Evolutionary conservation across 2,797 vertebrate species (phyloP), one percentile per base, ranked within the genome.

Genomic region (Malacoraja senta): DNA sequence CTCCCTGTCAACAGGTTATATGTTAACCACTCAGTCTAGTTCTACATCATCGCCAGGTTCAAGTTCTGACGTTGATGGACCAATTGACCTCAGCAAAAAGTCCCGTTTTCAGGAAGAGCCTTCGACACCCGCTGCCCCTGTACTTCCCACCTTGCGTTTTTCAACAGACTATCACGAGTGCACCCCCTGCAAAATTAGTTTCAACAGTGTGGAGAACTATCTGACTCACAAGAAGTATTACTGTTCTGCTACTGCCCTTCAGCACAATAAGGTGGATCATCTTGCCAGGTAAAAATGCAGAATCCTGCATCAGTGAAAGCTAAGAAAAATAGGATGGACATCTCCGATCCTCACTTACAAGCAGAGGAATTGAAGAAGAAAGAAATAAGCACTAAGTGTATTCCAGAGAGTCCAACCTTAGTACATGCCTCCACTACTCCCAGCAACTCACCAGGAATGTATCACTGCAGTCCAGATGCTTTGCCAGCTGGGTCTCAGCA

Each of bases 111-210:
- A 95, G 24, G 95, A 97, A 0, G 94, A 63, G 0, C 95, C 97
- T 0, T 65, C 74, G 0, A 8, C 94, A 0, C 93, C 96, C 0
- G 93, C 97, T 0, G 94, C 96, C 0, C 91, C 94, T 9, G 38
- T 94, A 1, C 86, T 91, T n/a, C 63, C 94, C 1, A 65, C 86
- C 0, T 95, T 97, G 0, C 95, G 97, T 8, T 97, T 97, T 0
- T 96, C 99, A 78, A 96, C 97, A 0, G 98, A 99, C 94, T 99
- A 99, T 96, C 98, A 99, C 94, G 99, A 99, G 95, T 99, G 98
- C 96, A 99, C 98, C 0, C 98, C 98, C 0, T 99, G 98, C 96
- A 98, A 98, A 94, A 97, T 99, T 95, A 99, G 98, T 96, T 99
- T 99, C 96, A 97, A 99, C 96, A 99, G 97, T 96, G 98, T 99